Conservation (phyloP, 2,888 invertebrate genomes). For the Cephus nigrinus region DNA sequence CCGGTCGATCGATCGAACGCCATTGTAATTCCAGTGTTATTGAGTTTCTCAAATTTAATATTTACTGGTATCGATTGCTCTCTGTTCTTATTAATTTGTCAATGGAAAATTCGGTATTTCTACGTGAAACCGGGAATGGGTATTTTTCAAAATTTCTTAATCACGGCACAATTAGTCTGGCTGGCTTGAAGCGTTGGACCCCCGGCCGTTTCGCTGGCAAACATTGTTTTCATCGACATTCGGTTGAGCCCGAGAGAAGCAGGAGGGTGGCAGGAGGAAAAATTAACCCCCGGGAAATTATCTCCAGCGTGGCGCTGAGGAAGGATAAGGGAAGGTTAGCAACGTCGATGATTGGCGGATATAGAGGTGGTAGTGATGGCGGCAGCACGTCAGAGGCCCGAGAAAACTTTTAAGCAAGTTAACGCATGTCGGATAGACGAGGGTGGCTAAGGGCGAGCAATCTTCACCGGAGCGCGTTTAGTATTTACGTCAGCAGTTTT, state of each 20-base stretch:
- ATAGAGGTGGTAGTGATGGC: neutral
- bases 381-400: neutral
- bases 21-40: no score
- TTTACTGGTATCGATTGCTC: no score
- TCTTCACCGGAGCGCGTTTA: slow-evolving; percentile 20
- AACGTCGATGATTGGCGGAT: neutral
- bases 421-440: slow-evolving; percentile 18
- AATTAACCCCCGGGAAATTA: neutral
- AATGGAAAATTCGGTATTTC: no score
- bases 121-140: no score
- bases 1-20: neutral
- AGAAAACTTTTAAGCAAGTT: slow-evolving; percentile 31
- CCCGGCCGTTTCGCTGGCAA: slow-evolving; percentile 20
- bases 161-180: no score
- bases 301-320: neutral
- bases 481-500: slow-evolving; percentile 28
- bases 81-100: no score
- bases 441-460: slow-evolving; percentile 18
- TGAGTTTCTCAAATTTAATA: no score
- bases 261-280: neutral
- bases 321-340: neutral
- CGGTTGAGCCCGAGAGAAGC: slow-evolving; percentile 20
- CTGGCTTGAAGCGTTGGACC: neutral
- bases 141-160: no score
- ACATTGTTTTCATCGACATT: neutral